Conservation (phyloP, 2,888 invertebrate genomes). For the Microctonus hyperodae region DNA sequence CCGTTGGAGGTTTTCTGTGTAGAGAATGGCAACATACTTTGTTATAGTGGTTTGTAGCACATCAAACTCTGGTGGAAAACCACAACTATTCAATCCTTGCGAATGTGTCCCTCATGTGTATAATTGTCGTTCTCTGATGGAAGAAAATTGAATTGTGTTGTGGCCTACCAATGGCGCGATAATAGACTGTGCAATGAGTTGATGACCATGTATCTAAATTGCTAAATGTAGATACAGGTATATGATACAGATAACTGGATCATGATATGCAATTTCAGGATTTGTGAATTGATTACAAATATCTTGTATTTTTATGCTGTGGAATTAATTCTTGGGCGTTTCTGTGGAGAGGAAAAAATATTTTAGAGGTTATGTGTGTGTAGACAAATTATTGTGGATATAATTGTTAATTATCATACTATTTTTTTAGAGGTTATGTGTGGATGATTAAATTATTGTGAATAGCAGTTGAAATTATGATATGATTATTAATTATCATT, state of each 20-base stretch:
- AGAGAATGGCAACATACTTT: background rate
- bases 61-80: constrained; percentile 1
- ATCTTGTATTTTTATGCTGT: no score
- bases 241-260: background rate
- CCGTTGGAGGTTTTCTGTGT: background rate
- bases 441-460: no score
- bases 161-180: constrained; percentile 1
- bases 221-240: background rate
- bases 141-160: constrained; percentile 8
- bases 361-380: no score
- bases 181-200: constrained; percentile 5
- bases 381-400: no score
- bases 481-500: no score
- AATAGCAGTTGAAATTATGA: no score
- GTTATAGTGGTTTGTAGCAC: background rate
- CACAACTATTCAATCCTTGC: constrained; percentile 17
- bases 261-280: background rate
- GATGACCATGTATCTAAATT: background rate
- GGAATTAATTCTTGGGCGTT: no score
- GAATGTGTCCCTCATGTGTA: background rate
- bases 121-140: background rate
- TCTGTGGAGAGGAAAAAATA: no score
- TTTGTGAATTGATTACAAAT: background rate
- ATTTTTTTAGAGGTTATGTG: no score
- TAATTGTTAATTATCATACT: no score